These are phyloP conservation scores for Heliothis subflexa DNA, from an alignment of 1,140 invertebrate genomes.

Conservation along the genomic window DNA sequence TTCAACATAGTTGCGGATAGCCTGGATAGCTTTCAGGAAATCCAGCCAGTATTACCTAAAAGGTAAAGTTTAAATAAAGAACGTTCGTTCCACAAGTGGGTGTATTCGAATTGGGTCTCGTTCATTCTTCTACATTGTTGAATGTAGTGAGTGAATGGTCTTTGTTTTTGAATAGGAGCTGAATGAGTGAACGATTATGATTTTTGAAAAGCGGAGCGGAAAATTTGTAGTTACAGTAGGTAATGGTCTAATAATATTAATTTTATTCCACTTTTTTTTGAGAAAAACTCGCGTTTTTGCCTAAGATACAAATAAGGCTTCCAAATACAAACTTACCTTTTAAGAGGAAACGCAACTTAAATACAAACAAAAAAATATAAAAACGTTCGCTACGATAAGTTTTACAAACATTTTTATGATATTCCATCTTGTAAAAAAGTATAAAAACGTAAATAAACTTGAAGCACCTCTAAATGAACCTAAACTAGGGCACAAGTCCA, in stretches of 20 bases:
- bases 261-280: not conserved
- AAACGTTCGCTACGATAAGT: not conserved
- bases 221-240: too few species aligned
- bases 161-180: too few species aligned
- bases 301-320: not conserved
- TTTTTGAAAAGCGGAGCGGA: too few species aligned
- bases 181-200: not conserved
- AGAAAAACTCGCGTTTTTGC: too few species aligned
- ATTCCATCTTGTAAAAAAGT: conserved; percentile 5
- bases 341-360: not conserved
- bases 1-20: not conserved
- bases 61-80: conserved; percentile 17
- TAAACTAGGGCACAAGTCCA: not conserved
- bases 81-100: conserved; percentile 41
- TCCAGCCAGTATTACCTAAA: not conserved
- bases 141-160: not conserved
- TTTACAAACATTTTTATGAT: not conserved
- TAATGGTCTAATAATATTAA: too few species aligned
- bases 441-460: not conserved
- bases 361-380: not conserved
- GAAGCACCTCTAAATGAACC: conserved; percentile 3
- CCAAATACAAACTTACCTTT: too few species aligned
- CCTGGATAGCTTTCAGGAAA: not conserved
- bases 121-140: not conserved
- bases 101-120: conserved; percentile 45